Percentiles rank a stretch among this genome's conserved stretches.
Conservation (phyloP, 1,140 invertebrate genomes). For the Radopholus similis region DNA sequence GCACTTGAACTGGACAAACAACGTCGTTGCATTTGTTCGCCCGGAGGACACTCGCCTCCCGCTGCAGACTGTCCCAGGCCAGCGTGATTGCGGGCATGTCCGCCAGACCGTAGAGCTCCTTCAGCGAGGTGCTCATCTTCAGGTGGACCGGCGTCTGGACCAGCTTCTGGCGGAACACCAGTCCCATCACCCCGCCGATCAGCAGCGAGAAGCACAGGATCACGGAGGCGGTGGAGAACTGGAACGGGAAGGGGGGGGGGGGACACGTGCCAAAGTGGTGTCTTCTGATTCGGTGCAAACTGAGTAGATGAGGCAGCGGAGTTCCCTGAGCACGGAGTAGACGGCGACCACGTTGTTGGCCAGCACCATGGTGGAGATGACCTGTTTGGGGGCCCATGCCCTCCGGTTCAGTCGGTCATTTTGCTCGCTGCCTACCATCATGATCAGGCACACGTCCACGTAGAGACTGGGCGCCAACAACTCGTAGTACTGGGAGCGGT, state of each 20-base stretch:
- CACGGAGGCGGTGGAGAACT: slow-evolving; percentile 51
- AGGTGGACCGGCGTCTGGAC: slow-evolving; percentile 55
- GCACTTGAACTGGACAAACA: slow-evolving; percentile 49
- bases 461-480: slow-evolving; percentile 54
- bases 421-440: slow-evolving; percentile 21
- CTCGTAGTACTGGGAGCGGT: slow-evolving; percentile 53
- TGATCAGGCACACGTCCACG: slow-evolving; percentile 52
- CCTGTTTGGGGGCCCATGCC: slow-evolving; percentile 56
- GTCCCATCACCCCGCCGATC: slow-evolving; percentile 57
- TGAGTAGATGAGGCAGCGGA: slow-evolving; percentile 56
- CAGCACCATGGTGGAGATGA: slow-evolving; percentile 49
- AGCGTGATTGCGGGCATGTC: slow-evolving; percentile 49
- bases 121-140: slow-evolving; percentile 57
- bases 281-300: slow-evolving; percentile 21
- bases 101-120: slow-evolving; percentile 51
- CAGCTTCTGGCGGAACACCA: slow-evolving; percentile 54
- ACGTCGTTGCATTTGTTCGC: neutral
- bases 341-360: slow-evolving; percentile 46
- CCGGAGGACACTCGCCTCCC: slow-evolving; percentile 35
- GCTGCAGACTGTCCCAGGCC: slow-evolving; percentile 56
- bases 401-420: neutral
- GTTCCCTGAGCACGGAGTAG: slow-evolving; percentile 49
- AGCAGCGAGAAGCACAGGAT: slow-evolving; percentile 58
- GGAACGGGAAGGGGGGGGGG: slow-evolving; percentile 16
- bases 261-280: neutral